Conservation (phyloP, 2,797 vertebrate genomes). For the Anas capensis region DNA sequence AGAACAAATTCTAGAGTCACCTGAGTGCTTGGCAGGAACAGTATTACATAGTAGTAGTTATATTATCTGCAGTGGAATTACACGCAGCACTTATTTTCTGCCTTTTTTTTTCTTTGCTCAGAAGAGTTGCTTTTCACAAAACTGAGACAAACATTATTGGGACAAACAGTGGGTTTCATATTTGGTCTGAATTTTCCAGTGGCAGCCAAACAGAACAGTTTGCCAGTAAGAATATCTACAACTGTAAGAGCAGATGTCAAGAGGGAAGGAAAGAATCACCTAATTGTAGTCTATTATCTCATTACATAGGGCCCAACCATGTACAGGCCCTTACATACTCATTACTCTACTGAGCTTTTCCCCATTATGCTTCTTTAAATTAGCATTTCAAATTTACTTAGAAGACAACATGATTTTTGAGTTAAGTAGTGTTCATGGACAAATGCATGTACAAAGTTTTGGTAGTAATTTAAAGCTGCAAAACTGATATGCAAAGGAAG, state of each 20-base stretch:
- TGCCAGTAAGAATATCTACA: neutral
- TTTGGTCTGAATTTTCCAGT: neutral
- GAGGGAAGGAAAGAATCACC: neutral
- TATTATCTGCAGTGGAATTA: neutral
- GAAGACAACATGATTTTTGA: neutral
- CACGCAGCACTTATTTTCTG: neutral
- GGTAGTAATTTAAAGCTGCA: slow-evolving; percentile 70
- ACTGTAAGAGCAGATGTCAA: neutral
- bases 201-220: neutral
- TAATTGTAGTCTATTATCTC: neutral
- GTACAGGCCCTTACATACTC: neutral
- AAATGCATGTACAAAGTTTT: slow-evolving; percentile 39
- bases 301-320: neutral
- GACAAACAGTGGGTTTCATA: neutral
- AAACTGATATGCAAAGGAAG: neutral
- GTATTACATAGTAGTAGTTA: neutral
- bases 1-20: slow-evolving; percentile 35
- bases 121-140: neutral
- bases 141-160: neutral
- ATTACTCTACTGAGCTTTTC: neutral
- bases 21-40: slow-evolving; percentile 51
- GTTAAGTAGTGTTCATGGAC: neutral
- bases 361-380: neutral
- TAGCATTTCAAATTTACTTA: slow-evolving; percentile 12
- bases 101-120: neutral